These are phyloP conservation scores for Manis pentadactyla DNA, from an alignment of 2,797 vertebrate species.

Conservation along the genomic window DNA sequence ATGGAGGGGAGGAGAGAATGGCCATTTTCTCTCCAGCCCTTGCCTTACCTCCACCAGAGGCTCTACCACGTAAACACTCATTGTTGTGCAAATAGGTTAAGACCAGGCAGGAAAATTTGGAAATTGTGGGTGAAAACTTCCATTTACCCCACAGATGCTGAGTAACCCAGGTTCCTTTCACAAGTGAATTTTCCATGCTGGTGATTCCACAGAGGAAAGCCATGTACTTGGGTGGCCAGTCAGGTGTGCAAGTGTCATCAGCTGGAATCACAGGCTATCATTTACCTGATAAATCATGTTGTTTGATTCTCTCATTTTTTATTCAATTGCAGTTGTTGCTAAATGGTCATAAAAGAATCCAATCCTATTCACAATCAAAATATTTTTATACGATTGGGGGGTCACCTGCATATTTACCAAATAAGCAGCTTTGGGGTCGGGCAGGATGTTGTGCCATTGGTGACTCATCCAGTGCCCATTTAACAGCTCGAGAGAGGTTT, in stretches of 20 bases:
- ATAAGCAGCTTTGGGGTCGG: background rate
- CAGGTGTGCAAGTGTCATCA: background rate
- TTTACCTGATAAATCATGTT: background rate
- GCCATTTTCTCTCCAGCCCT: too few species aligned
- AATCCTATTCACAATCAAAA: background rate
- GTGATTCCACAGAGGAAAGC: background rate
- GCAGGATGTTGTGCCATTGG: too few species aligned
- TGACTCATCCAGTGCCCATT: background rate
- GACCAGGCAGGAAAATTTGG: too few species aligned
- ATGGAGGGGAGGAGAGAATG: too few species aligned
- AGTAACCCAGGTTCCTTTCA: background rate
- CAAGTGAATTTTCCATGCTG: background rate
- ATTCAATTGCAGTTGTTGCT: background rate
- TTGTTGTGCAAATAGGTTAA: too few species aligned
- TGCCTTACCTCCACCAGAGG: too few species aligned
- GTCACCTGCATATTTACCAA: background rate
- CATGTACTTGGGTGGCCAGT: background rate
- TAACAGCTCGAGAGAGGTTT: background rate
- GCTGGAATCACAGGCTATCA: background rate
- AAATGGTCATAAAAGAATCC: background rate
- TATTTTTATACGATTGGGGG: background rate
- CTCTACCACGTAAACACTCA: too few species aligned
- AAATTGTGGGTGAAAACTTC: too few species aligned
- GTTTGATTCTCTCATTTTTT: background rate
- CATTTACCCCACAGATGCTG: too few species aligned